Evolutionary conservation across 2,888 invertebrate species (phyloP), one percentile per base, ranked within the genome.

Genomic region (Bellardia bayeri): DNA sequence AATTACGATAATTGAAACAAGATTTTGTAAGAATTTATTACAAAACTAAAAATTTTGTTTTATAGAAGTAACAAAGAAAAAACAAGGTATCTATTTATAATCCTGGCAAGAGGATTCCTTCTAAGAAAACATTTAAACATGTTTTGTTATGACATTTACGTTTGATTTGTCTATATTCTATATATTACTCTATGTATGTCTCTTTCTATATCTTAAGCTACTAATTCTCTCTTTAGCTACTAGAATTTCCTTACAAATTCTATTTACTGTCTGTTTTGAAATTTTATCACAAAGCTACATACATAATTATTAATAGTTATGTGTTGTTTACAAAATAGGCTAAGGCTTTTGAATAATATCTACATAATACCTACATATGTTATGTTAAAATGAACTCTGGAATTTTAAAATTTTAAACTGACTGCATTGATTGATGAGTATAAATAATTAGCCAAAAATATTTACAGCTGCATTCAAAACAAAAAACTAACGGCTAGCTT

Each of bases 81-180:
- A 69, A 45, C 71, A 87, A 87, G 87, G 87, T 87, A 87, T 71
- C 58, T 83, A 87, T 80, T 11, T n/a, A 74, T 49, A 51, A 49
- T 54, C 40, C 33, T 23, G 3, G 0, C 9, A 23, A 63, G n/a
- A 51, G 30, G 30, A 13, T 66, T 68, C 64, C 51, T 45, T 16
- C 2, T 54, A 66, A 23, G 49, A 64, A 64, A 74, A 45, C 1
- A 16, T n/a, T 40, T 14, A 14, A 69, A 80, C 16, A 51, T 69
- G 54, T 45, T 83, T 64, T 58, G 51, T 51, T 76, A 61, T 76
- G 30, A 78, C 63, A 30, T 33, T 68, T 71, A 9, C 30, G 3
- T 76, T 78, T 78, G 49, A 49, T 51, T 37, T 76, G 45, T 56
- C 54, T 30, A 56, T 54, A 14, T 9, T 66, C 23, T 42, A 13